Evolutionary conservation across 2,888 invertebrate genomes (phyloP).

Genomic region (Escarpia spicata): DNA sequence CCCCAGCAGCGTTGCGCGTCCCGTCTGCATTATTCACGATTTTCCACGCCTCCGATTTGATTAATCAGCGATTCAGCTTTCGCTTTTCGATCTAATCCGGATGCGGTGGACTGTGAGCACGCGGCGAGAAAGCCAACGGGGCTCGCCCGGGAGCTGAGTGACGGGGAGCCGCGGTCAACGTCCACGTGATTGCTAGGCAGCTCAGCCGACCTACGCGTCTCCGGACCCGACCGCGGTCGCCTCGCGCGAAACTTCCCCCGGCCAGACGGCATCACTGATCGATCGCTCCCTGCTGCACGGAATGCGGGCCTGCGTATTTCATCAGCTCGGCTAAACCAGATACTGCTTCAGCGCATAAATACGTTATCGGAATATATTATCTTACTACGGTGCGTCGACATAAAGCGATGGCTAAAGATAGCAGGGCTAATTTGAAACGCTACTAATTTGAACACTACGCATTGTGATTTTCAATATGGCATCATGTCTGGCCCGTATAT

Average conservation of each 20-base stretch:
- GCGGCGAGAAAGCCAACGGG: neutral
- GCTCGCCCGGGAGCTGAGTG: neutral
- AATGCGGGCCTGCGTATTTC: neutral
- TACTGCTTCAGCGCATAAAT: neutral
- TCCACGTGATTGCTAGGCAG: neutral
- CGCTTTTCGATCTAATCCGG: conserved; percentile 4
- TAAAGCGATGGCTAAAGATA: too few species aligned
- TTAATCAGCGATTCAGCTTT: conserved; percentile 14
- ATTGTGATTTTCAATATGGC: too few species aligned
- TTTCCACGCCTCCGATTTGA: conserved; percentile 8
- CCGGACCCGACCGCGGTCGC: neutral
- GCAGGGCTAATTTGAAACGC: too few species aligned
- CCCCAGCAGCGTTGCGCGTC: neutral
- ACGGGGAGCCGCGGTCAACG: neutral
- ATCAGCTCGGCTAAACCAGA: neutral
- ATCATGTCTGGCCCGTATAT: too few species aligned
- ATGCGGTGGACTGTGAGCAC: neutral
- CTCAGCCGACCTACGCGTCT: neutral
- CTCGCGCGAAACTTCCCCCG: neutral
- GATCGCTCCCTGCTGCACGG: neutral
- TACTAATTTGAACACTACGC: too few species aligned
- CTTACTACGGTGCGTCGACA: neutral
- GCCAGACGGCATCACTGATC: neutral
- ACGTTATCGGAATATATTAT: neutral
- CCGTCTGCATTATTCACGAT: conserved; percentile 3